A percentile compares a stretch with the other conserved stretches of the same genome.
phyloP scores from a whole-genome alignment of 2,888 invertebrate species.

The Phoronis australis region DNA sequence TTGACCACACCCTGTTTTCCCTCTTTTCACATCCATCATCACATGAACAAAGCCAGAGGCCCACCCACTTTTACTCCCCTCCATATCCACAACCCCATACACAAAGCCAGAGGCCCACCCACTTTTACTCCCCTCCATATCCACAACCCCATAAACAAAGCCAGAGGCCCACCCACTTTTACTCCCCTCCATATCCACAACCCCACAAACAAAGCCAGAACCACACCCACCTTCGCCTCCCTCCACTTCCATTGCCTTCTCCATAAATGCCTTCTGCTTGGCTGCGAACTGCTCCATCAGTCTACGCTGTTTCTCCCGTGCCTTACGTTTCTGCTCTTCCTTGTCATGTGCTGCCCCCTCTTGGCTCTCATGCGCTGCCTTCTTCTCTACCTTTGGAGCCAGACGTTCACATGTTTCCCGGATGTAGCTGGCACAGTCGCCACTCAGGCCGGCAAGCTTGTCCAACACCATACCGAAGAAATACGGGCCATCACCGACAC shows the following conservation, averaged over 20 bases:
- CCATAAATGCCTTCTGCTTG: constrained; percentile 86
- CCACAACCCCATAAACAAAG: too few relatives aligned
- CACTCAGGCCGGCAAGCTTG: constrained; percentile 50
- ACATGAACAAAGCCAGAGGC: too few relatives aligned
- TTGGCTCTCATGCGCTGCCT: constrained; percentile 10
- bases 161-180: too few relatives aligned
- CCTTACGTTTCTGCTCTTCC: constrained; percentile 51
- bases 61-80: too few relatives aligned
- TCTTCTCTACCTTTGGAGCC: constrained; percentile 62
- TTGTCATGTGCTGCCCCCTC: constrained; percentile 15
- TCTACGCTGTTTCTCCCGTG: constrained; percentile 80
- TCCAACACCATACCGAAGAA: constrained; percentile 77
- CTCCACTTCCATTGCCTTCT: constrained; percentile 56
- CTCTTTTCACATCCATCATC: too few relatives aligned
- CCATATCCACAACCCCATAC: too few relatives aligned
- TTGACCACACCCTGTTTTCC: too few relatives aligned
- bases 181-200: too few relatives aligned
- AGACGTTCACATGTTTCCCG: constrained; percentile 67
- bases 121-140: too few relatives aligned
- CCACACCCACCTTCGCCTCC: too few relatives aligned
- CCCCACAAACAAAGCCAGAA: too few relatives aligned
- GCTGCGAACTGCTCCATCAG: constrained; percentile 89
- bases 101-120: too few relatives aligned
- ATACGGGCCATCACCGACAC: constrained; percentile 79
- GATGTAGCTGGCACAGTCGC: constrained; percentile 53